Evolutionary conservation across 2,797 vertebrate genomes (phyloP).

Genomic region (Schizothorax lantsangensis): DNA sequence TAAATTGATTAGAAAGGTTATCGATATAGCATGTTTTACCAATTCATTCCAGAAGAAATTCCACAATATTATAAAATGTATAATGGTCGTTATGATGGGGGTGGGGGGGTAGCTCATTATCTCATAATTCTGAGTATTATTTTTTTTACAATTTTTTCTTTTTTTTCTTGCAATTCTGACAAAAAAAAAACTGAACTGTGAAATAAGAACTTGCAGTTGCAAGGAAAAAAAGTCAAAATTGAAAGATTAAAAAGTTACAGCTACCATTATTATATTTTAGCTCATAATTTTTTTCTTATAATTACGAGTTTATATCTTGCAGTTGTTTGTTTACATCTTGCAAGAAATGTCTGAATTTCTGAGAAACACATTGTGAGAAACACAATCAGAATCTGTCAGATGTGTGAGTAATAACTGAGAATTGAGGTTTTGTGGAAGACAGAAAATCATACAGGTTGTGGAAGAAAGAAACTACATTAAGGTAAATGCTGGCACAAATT

Average conservation of each 20-base stretch:
- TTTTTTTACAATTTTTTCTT: no score
- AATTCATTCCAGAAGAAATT: background rate
- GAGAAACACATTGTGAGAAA: background rate
- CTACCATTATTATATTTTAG: background rate
- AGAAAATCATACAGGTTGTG: background rate
- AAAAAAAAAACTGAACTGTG: no score
- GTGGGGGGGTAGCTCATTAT: background rate
- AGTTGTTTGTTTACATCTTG: background rate
- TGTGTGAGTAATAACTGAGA: background rate
- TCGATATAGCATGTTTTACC: slow-evolving; percentile 8
- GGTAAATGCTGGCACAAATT: no score
- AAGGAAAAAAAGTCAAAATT: background rate
- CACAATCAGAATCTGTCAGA: background rate
- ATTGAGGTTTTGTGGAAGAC: background rate
- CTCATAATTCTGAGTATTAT: no score
- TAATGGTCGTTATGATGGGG: no score
- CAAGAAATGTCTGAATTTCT: background rate
- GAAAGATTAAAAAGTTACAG: background rate
- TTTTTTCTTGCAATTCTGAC: no score
- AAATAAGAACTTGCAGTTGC: background rate
- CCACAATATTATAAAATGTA: no score
- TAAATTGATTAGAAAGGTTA: slow-evolving; percentile 19
- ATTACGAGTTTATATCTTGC: background rate
- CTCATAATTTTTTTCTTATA: background rate
- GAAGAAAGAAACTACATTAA: background rate